These are phyloP conservation scores for Trematomus loennbergii DNA, from an alignment of 2,113 vertebrate genomes.

Conservation along the genomic window DNA sequence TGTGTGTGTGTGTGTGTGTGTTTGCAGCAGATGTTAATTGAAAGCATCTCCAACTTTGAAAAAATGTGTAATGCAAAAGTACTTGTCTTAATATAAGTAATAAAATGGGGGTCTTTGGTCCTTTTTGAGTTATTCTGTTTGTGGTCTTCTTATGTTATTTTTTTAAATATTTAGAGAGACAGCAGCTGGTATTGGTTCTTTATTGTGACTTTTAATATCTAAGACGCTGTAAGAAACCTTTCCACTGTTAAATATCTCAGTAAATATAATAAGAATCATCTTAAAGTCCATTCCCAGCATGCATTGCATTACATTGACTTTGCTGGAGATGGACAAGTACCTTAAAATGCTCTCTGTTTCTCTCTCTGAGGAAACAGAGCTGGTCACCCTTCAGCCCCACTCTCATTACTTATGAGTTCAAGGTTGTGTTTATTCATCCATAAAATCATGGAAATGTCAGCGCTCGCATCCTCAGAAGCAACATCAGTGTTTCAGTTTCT, in stretches of 20 bases:
- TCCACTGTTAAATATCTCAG: neutral
- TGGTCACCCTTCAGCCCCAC: neutral
- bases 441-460: slow-evolving; percentile 45
- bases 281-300: neutral
- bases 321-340: neutral
- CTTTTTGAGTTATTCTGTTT: too few relatives aligned
- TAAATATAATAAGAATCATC: neutral
- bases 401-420: slow-evolving; percentile 5
- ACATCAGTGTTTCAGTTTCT: slow-evolving; percentile 5
- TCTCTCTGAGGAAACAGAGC: neutral
- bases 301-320: neutral
- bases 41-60: too few relatives aligned
- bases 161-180: neutral
- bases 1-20: neutral
- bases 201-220: neutral
- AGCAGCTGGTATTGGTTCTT: neutral
- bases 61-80: too few relatives aligned
- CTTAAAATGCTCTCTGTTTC: neutral
- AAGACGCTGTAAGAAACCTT: neutral
- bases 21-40: too few relatives aligned
- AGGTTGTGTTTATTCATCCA: slow-evolving; percentile 27
- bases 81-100: too few relatives aligned
- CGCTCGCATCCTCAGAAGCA: slow-evolving; percentile 10
- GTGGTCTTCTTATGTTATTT: too few relatives aligned
- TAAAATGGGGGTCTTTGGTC: too few relatives aligned